phyloP scores from a whole-genome alignment of 2,797 vertebrate genomes.

The Forpus xanthops region DNA sequence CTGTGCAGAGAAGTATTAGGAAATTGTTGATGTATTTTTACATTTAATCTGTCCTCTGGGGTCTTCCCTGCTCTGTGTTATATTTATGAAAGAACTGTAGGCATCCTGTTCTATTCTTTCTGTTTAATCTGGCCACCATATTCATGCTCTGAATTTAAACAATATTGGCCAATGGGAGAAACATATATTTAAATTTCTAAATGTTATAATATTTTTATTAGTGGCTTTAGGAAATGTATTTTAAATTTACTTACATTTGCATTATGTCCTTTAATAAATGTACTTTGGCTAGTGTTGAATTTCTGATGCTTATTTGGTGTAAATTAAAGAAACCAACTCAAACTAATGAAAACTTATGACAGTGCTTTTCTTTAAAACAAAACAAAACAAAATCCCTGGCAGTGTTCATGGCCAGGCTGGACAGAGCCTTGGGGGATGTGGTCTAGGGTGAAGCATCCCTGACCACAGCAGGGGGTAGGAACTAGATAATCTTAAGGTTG shows the following conservation, averaged over 20 bases:
- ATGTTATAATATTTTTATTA: neutral
- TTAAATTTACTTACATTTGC: neutral
- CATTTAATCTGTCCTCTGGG: neutral
- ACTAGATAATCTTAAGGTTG: neutral
- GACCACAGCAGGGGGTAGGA: neutral
- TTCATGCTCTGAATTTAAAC: neutral
- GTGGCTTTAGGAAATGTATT: neutral
- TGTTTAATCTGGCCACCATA: neutral
- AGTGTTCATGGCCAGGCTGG: neutral
- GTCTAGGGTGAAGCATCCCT: neutral
- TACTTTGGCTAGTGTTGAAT: neutral
- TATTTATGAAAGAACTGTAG: neutral
- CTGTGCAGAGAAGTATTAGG: neutral
- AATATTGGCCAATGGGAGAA: neutral
- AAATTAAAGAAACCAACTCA: neutral
- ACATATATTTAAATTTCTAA: neutral
- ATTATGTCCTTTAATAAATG: neutral
- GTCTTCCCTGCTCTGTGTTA: neutral
- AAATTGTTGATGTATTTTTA: neutral
- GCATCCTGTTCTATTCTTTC: neutral
- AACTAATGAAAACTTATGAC: neutral
- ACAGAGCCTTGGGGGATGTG: neutral
- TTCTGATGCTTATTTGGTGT: neutral
- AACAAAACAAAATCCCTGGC: neutral
- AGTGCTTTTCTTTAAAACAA: neutral